phyloP scores from a whole-genome alignment of 92 coral and sea anemone genomes.

The Isaurus tuberculatus region DNA sequence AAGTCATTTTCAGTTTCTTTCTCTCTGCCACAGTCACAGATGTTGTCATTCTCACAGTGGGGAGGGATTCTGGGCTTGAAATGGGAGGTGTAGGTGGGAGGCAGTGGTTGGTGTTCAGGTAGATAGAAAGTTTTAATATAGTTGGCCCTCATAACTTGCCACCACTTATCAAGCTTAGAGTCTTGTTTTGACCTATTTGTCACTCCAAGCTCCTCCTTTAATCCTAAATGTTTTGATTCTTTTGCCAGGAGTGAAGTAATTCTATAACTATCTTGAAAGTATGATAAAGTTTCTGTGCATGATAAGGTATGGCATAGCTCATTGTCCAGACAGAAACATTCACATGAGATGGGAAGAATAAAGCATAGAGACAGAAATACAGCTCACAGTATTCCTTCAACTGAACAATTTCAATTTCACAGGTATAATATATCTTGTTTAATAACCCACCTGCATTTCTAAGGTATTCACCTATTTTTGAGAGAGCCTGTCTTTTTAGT shows the following conservation, averaged over 20 bases:
- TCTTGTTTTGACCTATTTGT: conserved; percentile 51
- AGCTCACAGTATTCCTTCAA: conserved; percentile 32
- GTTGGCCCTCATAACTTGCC: conserved; percentile 41
- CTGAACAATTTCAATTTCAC: conserved; percentile 18
- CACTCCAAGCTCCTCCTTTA: conserved; percentile 51
- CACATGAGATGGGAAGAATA: conserved; percentile 39
- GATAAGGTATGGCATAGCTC: conserved; percentile 65
- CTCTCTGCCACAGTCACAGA: conserved; percentile 17
- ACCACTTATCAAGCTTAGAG: conserved; percentile 40
- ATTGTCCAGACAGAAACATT: conserved; percentile 62
- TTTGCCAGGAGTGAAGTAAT: conserved; percentile 64
- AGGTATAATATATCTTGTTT: conserved; percentile 49
- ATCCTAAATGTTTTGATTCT: conserved; percentile 57
- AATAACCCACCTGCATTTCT: conserved; percentile 54
- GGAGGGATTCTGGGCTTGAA: conserved; percentile 61
- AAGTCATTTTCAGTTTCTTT: conserved; percentile 4
- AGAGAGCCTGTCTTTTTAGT: conserved; percentile 26
- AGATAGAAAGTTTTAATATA: conserved; percentile 22
- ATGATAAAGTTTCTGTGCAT: conserved; percentile 46
- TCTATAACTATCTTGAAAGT: conserved; percentile 56
- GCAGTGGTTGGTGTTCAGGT: conserved; percentile 64
- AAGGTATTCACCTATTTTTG: conserved; percentile 31
- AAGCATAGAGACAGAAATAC: conserved; percentile 40
- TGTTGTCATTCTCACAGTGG: conserved; percentile 42
- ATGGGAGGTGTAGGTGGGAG: conserved; percentile 56